Percentiles rank a stretch among this genome's conserved stretches.
phyloP scores from a whole-genome alignment of 2,888 invertebrate genomes.

The Fragum fragum region DNA sequence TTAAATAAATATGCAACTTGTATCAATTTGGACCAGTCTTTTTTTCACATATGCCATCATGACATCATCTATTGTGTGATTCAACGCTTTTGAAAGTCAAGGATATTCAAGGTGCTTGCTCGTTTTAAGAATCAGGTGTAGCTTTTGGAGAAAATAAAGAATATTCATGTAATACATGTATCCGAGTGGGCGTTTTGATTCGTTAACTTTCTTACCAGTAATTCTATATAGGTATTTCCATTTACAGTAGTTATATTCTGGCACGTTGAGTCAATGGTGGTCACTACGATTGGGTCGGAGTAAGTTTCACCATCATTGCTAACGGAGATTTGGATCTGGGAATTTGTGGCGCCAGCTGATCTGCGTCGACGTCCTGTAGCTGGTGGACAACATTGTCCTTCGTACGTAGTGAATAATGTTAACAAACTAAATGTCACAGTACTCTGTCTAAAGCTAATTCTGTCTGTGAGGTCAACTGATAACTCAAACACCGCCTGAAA shows the following conservation, averaged over 20 bases:
- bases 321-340: neutral
- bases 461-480: too few relatives aligned
- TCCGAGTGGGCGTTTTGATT: too few relatives aligned
- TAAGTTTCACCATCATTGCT: conserved; percentile 7
- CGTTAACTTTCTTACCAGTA: neutral
- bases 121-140: too few relatives aligned
- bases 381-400: neutral
- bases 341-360: neutral
- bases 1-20: too few relatives aligned
- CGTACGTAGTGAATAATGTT: neutral
- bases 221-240: conserved; percentile 3
- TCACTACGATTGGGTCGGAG: neutral
- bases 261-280: conserved; percentile 19
- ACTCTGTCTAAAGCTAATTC: neutral
- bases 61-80: neutral
- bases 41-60: too few relatives aligned
- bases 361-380: neutral
- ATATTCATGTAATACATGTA: too few relatives aligned
- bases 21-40: too few relatives aligned
- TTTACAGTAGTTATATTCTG: conserved; percentile 17
- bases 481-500: too few relatives aligned
- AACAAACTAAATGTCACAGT: neutral
- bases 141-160: too few relatives aligned
- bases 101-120: too few relatives aligned
- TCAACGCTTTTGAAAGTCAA: neutral